phyloP scores from a whole-genome alignment of 1,140 invertebrate genomes.

The Eulimnadia texana region DNA sequence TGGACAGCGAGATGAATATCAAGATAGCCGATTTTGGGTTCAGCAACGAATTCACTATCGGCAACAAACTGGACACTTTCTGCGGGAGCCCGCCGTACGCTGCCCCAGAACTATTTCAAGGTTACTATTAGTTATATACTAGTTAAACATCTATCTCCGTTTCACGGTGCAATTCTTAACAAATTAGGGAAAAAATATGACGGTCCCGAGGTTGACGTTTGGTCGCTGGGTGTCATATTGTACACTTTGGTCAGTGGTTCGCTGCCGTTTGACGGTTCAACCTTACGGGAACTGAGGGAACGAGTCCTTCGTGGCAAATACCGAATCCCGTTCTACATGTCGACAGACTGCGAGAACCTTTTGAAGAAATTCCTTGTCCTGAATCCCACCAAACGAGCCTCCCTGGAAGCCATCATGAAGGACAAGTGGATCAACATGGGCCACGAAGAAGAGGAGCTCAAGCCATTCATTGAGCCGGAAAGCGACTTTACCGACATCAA shows the following conservation, averaged over 20 bases:
- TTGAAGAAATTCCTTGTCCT: constrained; percentile 99
- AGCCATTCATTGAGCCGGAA: constrained; percentile 91
- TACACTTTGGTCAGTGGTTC: constrained; percentile 98
- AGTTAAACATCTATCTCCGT: background rate
- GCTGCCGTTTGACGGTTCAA: constrained; percentile 98
- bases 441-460: constrained; percentile 89
- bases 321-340: constrained; percentile 99
- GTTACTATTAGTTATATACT: constrained; percentile 37
- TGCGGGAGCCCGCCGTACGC: constrained; percentile 99
- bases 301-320: constrained; percentile 96
- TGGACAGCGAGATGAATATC: constrained; percentile 99
- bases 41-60: constrained; percentile 97
- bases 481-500: constrained; percentile 91
- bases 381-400: constrained; percentile 93
- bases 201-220: constrained; percentile 98
- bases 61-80: constrained; percentile 97
- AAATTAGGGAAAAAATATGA: constrained; percentile 90
- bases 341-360: constrained; percentile 98
- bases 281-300: constrained; percentile 90
- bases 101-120: constrained; percentile 97
- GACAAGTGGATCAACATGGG: constrained; percentile 99
- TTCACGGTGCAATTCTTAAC: background rate
- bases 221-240: constrained; percentile 97
- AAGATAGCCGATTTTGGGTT: constrained; percentile 99
- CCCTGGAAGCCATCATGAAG: constrained; percentile 92